Evolutionary conservation across 2,113 vertebrate genomes (phyloP).

Genomic region (Cynopterus brachyotis): DNA sequence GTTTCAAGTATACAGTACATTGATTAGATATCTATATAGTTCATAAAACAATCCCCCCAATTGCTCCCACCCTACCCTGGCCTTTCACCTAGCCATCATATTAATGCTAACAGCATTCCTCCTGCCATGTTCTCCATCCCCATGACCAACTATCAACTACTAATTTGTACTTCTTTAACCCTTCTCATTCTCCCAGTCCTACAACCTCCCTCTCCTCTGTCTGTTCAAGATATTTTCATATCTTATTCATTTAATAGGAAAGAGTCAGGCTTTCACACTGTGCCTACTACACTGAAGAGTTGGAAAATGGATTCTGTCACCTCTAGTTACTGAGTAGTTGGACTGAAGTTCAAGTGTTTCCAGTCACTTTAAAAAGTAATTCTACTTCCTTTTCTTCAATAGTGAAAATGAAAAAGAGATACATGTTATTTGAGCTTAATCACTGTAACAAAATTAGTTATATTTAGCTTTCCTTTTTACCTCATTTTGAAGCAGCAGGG

Average conservation of each 20-base stretch:
- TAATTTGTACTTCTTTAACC: too few relatives aligned
- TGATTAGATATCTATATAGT: too few relatives aligned
- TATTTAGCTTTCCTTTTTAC: neutral
- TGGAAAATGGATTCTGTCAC: conserved; percentile 10
- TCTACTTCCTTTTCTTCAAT: neutral
- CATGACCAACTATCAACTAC: too few relatives aligned
- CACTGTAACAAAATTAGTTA: neutral
- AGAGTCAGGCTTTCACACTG: neutral
- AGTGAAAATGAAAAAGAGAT: neutral
- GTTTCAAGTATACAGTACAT: too few relatives aligned
- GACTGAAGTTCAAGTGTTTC: neutral
- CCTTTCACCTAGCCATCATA: too few relatives aligned
- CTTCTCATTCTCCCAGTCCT: too few relatives aligned
- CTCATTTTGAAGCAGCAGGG: neutral
- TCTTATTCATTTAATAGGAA: neutral
- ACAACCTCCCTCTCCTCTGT: too few relatives aligned
- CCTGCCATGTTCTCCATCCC: too few relatives aligned
- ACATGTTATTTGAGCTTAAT: neutral
- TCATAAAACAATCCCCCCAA: too few relatives aligned
- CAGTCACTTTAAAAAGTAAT: neutral
- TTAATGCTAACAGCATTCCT: too few relatives aligned
- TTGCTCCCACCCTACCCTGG: too few relatives aligned
- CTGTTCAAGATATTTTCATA: neutral
- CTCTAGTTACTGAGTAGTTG: neutral
- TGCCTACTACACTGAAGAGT: neutral